Percentiles rank a stretch among this genome's conserved stretches.
Evolutionary conservation across 2,888 invertebrate species (phyloP).

Genomic region (Tillus elongatus): DNA sequence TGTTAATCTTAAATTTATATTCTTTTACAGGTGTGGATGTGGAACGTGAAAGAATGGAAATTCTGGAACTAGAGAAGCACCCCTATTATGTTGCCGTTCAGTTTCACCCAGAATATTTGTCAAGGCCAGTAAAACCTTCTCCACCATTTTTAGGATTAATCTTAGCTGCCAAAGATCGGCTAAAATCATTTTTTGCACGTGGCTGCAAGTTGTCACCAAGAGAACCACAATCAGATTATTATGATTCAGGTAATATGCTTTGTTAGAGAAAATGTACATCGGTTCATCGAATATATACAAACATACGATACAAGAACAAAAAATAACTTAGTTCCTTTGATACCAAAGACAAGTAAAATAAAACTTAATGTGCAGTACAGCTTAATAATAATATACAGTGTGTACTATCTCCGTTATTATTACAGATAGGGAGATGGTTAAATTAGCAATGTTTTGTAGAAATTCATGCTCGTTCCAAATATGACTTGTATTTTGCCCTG

Average conservation of each 20-base stretch:
- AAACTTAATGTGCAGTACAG: no score
- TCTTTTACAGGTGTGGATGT: slow-evolving; percentile 55
- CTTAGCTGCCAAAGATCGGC: slow-evolving; percentile 76
- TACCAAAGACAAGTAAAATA: no score
- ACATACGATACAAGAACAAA: no score
- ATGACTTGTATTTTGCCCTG: no score
- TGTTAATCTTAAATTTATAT: no score
- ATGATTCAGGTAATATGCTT: slow-evolving; percentile 51
- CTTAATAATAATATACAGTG: no score
- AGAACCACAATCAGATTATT: slow-evolving; percentile 56
- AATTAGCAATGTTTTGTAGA: no score
- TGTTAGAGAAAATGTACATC: slow-evolving; percentile 7
- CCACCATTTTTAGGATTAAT: slow-evolving; percentile 93
- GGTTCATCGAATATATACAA: no score
- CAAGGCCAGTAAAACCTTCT: slow-evolving; percentile 82
- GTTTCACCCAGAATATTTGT: slow-evolving; percentile 96
- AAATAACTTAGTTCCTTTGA: no score
- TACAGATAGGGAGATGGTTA: no score
- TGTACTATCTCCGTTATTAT: no score
- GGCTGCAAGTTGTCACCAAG: slow-evolving; percentile 69
- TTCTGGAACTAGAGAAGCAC: slow-evolving; percentile 77
- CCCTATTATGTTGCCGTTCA: slow-evolving; percentile 93
- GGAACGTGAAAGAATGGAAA: slow-evolving; percentile 87
- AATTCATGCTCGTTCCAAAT: no score
- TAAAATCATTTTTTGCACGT: slow-evolving; percentile 61